Conservation (phyloP, 2,797 vertebrate species). For the Darevskia nairensis region DNA sequence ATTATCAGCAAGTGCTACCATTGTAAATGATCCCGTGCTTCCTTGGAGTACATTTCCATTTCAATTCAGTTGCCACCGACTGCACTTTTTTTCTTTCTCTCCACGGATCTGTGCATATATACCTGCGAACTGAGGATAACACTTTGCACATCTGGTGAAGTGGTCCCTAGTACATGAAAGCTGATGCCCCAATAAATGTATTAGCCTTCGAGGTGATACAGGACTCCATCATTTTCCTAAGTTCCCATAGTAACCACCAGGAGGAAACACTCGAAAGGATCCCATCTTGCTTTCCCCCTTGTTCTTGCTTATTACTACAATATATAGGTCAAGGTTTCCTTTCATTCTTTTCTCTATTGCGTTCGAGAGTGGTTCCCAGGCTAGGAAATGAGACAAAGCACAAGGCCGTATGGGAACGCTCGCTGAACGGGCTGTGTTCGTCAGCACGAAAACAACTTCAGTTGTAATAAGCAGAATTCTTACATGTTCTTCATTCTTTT, state of each 20-base stretch:
- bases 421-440: not conserved
- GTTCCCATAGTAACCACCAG: not conserved
- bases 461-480: not conserved
- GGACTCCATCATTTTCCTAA: not conserved
- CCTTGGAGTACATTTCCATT: slow-evolving; percentile 2
- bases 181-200: not conserved
- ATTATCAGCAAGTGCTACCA: not conserved
- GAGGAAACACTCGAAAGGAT: not conserved
- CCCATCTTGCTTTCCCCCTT: not conserved
- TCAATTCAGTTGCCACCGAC: not conserved
- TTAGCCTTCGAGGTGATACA: not conserved
- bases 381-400: not conserved
- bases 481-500: not conserved
- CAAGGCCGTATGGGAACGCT: not conserved
- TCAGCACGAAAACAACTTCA: not conserved
- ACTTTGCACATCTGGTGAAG: not conserved
- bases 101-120: not conserved
- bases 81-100: not conserved
- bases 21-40: not conserved
- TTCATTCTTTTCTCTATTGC: not conserved
- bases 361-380: not conserved
- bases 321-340: slow-evolving; percentile 1
- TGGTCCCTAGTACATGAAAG: not conserved
- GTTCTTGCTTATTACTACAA: not conserved
- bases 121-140: not conserved